These are phyloP conservation scores for Lithophane ornitopus DNA, from an alignment of 2,888 invertebrate species.

Conservation along the genomic window DNA sequence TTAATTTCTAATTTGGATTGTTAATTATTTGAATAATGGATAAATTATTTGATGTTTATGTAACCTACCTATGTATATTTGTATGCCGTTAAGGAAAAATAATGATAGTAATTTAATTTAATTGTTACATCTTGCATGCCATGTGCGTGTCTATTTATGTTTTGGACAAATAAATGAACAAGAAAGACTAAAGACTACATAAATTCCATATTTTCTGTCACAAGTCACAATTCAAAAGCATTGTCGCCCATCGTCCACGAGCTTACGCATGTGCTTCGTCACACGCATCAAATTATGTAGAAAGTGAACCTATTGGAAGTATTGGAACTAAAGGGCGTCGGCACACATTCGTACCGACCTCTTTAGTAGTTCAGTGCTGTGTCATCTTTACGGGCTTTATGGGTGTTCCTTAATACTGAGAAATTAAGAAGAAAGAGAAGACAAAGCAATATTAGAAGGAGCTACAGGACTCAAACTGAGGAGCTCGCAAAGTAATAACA, in stretches of 20 bases:
- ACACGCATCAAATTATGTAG: conserved; percentile 52
- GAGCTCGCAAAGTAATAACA: too few species aligned
- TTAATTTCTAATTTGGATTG: too few species aligned
- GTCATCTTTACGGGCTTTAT: conserved; percentile 22
- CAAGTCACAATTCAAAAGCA: not conserved
- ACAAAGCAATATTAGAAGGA: not conserved
- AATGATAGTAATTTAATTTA: too few species aligned
- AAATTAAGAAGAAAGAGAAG: not conserved
- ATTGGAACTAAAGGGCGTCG: conserved; percentile 54
- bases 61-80: too few species aligned
- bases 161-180: too few species aligned
- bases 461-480: too few species aligned
- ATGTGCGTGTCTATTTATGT: too few species aligned
- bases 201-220: not conserved
- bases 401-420: not conserved
- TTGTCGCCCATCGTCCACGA: conserved; percentile 16
- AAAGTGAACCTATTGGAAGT: conserved; percentile 40
- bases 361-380: conserved; percentile 23
- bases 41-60: too few species aligned
- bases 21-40: too few species aligned
- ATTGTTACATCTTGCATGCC: too few species aligned
- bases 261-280: conserved; percentile 30
- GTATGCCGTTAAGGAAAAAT: too few species aligned
- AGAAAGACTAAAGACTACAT: not conserved
- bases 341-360: conserved; percentile 52